phyloP scores from a whole-genome alignment of 23 tunicate genomes.

The Ascidia mentula region DNA sequence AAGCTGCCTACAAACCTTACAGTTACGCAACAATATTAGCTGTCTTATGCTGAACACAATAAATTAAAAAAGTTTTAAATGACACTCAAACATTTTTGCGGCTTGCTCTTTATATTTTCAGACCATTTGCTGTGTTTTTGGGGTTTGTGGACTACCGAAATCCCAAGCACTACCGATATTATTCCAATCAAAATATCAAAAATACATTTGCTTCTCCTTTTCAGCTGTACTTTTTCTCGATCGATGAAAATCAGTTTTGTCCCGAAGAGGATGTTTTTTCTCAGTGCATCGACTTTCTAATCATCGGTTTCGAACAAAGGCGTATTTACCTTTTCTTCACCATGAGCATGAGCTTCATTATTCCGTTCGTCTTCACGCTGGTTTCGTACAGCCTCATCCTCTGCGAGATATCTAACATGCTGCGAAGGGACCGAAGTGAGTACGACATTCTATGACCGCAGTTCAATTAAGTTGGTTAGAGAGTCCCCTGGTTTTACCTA shows the following conservation, averaged over 20 bases:
- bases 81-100: too few species aligned
- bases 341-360: conserved; percentile 61
- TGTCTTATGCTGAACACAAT: too few species aligned
- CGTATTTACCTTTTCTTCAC: conserved; percentile 54
- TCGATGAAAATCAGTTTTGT: conserved; percentile 2
- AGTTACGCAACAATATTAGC: too few species aligned
- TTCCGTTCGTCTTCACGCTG: conserved; percentile 41
- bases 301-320: background rate
- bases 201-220: background rate
- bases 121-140: background rate
- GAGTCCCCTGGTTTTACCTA: too few species aligned
- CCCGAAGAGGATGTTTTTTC: conserved; percentile 15
- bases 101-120: too few species aligned
- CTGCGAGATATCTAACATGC: conserved; percentile 50
- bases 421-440: conserved; percentile 47
- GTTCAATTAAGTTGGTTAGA: too few species aligned
- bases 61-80: too few species aligned
- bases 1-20: too few species aligned
- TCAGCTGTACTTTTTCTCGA: conserved; percentile 27
- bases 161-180: too few species aligned
- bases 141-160: too few species aligned
- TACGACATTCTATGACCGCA: too few species aligned
- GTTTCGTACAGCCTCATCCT: conserved; percentile 41
- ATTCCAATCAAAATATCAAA: background rate
- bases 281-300: conserved; percentile 44